These are phyloP conservation scores for Ophioninae sp. DNA, from an alignment of 2,888 invertebrate species.

Conservation along the genomic window DNA sequence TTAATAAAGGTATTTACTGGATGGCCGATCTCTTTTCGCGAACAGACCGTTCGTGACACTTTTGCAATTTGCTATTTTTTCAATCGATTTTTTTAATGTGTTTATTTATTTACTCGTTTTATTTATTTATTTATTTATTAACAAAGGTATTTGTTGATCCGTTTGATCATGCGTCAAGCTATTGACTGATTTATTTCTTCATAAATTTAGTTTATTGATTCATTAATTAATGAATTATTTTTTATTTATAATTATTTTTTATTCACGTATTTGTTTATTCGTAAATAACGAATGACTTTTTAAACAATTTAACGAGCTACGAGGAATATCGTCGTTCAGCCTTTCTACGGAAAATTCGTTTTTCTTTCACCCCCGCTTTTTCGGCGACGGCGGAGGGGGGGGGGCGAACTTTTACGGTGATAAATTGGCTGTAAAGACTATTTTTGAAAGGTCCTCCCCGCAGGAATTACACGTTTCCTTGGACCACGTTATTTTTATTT, in stretches of 20 bases:
- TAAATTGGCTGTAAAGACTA: slow-evolving; percentile 12
- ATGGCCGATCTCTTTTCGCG: not conserved
- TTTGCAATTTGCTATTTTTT: not conserved
- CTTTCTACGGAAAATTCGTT: not conserved
- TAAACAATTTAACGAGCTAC: no score
- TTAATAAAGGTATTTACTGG: no score
- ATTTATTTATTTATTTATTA: not conserved
- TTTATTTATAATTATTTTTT: not conserved
- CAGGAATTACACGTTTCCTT: not conserved
- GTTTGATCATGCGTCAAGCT: no score
- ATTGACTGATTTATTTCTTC: no score
- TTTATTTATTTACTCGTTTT: not conserved
- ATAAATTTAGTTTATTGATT: no score
- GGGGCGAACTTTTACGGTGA: not conserved
- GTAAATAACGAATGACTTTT: not conserved
- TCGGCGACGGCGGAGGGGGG: no score
- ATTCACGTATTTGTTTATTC: not conserved
- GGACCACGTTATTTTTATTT: not conserved
- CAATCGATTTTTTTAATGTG: no score
- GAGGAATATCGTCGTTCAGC: not conserved
- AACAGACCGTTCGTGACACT: not conserved
- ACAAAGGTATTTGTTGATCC: not conserved
- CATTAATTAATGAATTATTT: no score
- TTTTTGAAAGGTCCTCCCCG: not conserved
- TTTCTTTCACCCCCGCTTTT: not conserved